phyloP scores from a whole-genome alignment of 2,797 vertebrate species.

The Crocidura indochinensis region DNA sequence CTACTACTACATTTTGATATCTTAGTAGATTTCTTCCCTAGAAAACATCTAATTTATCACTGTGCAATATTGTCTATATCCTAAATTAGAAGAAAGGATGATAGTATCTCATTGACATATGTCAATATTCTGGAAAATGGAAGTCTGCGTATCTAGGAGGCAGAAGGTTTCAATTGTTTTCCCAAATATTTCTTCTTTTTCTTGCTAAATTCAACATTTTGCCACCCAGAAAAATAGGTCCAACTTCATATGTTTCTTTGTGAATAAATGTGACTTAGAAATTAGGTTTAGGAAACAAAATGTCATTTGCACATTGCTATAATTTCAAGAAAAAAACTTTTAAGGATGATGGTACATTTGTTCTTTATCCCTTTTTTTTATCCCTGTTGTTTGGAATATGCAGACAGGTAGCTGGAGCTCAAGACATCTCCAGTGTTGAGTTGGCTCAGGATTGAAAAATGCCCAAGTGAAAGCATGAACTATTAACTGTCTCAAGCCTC shows the following conservation, averaged over 20 bases:
- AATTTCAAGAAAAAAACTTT: background rate
- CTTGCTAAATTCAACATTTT: background rate
- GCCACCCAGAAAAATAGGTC: background rate
- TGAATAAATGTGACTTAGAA: background rate
- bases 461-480: fast-evolving
- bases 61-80: background rate
- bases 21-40: background rate
- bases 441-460: background rate
- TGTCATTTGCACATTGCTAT: conserved; percentile 3
- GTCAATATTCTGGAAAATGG: background rate
- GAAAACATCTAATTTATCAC: background rate
- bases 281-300: background rate
- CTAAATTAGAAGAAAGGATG: background rate
- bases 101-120: background rate
- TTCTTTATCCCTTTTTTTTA: conserved; percentile 30
- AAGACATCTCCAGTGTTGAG: background rate
- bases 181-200: background rate
- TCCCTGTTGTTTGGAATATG: background rate
- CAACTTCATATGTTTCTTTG: conserved; percentile 7
- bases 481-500: background rate
- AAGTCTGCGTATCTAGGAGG: background rate
- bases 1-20: background rate
- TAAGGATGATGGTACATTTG: too few relatives aligned
- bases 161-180: background rate
- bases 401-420: background rate